Percentiles rank a stretch among this genome's conserved stretches.
These are phyloP conservation scores for Sebastes nivosus DNA, from an alignment of 2,797 vertebrate genomes.

Conservation along the genomic window DNA sequence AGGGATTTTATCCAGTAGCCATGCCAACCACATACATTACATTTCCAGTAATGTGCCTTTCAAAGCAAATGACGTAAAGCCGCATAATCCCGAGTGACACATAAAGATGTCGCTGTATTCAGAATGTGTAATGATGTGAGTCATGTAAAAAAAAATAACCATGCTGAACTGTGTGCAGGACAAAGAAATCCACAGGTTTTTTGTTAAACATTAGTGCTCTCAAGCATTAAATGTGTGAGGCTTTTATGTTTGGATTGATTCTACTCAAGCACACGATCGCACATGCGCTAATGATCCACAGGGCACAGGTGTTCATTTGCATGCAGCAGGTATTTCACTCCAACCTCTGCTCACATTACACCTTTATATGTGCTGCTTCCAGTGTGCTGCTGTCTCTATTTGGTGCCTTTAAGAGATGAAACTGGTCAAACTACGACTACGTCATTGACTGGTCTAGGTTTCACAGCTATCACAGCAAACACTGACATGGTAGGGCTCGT, in stretches of 20 bases:
- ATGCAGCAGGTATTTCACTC: slow-evolving; percentile 10
- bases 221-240: background rate
- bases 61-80: background rate
- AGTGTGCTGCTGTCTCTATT: too few species aligned
- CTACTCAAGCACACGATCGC: background rate
- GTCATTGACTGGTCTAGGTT: too few species aligned
- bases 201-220: background rate
- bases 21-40: slow-evolving; percentile 29
- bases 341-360: background rate
- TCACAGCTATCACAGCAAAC: too few species aligned
- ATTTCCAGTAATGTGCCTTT: background rate
- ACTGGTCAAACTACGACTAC: too few species aligned
- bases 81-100: background rate
- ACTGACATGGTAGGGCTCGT: too few species aligned
- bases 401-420: too few species aligned
- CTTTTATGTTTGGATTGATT: background rate
- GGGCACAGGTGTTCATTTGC: background rate
- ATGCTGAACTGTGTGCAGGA: background rate
- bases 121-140: background rate
- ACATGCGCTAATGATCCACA: background rate
- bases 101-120: background rate
- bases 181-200: background rate
- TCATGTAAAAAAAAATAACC: background rate
- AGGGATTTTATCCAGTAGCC: background rate
- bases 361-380: background rate